Conservation (phyloP, 2,797 vertebrate genomes). For the Halcyon badia region DNA sequence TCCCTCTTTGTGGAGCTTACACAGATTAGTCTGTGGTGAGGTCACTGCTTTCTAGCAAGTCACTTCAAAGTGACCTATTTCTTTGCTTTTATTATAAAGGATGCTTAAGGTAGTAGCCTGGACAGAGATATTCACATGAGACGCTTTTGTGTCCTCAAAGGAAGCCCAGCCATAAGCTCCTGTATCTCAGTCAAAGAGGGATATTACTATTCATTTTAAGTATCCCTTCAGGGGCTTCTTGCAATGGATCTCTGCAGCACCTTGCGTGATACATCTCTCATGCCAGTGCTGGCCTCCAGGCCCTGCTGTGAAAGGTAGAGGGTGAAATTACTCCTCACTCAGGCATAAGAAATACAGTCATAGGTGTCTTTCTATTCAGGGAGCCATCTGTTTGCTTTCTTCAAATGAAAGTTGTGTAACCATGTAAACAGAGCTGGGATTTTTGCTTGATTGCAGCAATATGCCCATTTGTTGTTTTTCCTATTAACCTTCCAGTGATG, state of each 20-base stretch:
- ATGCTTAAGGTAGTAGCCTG: not conserved
- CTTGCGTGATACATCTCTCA: not conserved
- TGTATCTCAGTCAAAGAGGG: not conserved
- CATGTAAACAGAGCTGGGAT: not conserved
- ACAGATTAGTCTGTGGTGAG: not conserved
- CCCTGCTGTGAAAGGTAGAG: not conserved
- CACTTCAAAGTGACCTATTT: not conserved
- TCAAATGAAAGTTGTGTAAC: not conserved
- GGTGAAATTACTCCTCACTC: not conserved
- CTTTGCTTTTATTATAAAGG: not conserved
- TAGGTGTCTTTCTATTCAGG: not conserved
- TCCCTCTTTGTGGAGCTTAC: not conserved
- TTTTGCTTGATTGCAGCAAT: conserved; percentile 28
- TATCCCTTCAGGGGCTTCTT: not conserved
- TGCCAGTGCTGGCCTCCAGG: not conserved
- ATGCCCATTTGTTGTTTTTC: conserved; percentile 18
- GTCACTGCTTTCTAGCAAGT: not conserved
- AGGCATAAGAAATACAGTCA: not conserved
- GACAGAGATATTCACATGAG: not conserved
- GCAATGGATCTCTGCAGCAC: not conserved
- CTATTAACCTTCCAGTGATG: conserved; percentile 31
- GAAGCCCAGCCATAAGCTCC: not conserved
- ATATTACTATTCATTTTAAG: not conserved
- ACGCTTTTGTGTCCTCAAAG: not conserved
- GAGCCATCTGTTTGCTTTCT: not conserved